Evolutionary conservation across 2,113 vertebrate genomes (phyloP).

Genomic region (Indicator indicator): DNA sequence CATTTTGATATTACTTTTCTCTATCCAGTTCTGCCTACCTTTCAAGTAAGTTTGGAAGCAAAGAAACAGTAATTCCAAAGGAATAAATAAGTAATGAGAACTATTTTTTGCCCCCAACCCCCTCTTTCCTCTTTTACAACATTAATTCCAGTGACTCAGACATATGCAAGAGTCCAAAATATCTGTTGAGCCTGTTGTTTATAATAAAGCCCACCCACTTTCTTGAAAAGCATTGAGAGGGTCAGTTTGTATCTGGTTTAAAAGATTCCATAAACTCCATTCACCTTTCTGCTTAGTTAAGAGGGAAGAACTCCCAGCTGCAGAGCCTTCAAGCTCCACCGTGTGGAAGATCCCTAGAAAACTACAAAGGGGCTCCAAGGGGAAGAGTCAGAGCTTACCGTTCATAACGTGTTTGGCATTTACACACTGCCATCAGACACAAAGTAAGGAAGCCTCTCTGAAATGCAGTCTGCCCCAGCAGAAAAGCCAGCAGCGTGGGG

Average conservation of each 20-base stretch:
- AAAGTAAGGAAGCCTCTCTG: neutral
- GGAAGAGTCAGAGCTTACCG: neutral
- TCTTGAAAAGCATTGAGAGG: neutral
- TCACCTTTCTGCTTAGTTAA: neutral
- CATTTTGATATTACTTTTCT: slow-evolving; percentile 2
- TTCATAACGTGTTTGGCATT: rapidly evolving
- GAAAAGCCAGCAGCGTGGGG: neutral
- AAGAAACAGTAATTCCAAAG: slow-evolving; percentile 13
- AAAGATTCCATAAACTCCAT: neutral
- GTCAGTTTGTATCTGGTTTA: neutral
- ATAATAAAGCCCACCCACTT: neutral
- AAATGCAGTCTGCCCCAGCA: neutral
- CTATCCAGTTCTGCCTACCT: neutral
- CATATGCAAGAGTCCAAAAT: neutral
- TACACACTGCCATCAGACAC: neutral
- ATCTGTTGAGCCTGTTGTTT: neutral
- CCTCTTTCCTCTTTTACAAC: neutral
- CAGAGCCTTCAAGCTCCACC: slow-evolving; percentile 42
- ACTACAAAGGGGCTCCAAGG: neutral
- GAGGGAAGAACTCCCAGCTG: neutral
- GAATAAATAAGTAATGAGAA: slow-evolving; percentile 56
- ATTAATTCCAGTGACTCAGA: slow-evolving; percentile 5
- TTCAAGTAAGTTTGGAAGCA: slow-evolving; percentile 28
- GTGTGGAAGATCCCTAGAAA: slow-evolving; percentile 8
- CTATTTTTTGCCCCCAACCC: neutral